These are phyloP conservation scores for Cephalopholis sonnerati DNA, from an alignment of 2,113 vertebrate genomes.

Conservation along the genomic window DNA sequence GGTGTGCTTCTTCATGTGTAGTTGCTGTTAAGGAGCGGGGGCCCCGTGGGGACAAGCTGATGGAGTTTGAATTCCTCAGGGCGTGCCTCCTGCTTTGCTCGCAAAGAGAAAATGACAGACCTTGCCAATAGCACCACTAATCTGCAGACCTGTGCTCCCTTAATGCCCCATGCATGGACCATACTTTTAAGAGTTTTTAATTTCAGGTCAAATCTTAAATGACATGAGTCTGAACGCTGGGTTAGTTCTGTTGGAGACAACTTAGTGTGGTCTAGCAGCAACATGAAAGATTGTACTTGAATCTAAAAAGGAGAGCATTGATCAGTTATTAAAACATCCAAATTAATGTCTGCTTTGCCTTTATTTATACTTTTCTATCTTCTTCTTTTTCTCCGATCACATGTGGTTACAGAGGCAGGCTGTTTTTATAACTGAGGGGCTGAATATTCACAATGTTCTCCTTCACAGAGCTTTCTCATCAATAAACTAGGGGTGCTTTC, in stretches of 20 bases:
- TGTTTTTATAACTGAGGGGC: slow-evolving; percentile 9
- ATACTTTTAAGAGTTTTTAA: background rate
- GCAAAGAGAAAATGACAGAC: slow-evolving; percentile 41
- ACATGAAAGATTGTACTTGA: background rate
- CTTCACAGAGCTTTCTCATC: slow-evolving; percentile 62
- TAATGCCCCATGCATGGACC: slow-evolving; percentile 27
- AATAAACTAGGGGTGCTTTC: slow-evolving; percentile 61
- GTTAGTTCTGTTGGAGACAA: background rate
- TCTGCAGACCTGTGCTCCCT: slow-evolving; percentile 39
- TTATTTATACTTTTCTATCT: background rate
- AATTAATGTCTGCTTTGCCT: slow-evolving; percentile 1
- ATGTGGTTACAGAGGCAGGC: background rate
- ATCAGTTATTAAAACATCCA: background rate
- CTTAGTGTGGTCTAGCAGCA: background rate
- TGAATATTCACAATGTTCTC: slow-evolving; percentile 50
- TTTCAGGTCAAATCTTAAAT: slow-evolving; percentile 29
- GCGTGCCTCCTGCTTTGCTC: slow-evolving; percentile 31
- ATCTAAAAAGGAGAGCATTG: background rate
- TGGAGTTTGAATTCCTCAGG: slow-evolving; percentile 45
- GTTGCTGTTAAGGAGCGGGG: slow-evolving; percentile 21
- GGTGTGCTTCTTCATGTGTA: slow-evolving; percentile 30
- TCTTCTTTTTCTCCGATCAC: background rate
- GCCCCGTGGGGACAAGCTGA: background rate
- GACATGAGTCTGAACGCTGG: background rate
- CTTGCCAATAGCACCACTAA: slow-evolving; percentile 37